phyloP scores from a whole-genome alignment of 2,797 vertebrate genomes.

The Toxotes lorentzi region DNA sequence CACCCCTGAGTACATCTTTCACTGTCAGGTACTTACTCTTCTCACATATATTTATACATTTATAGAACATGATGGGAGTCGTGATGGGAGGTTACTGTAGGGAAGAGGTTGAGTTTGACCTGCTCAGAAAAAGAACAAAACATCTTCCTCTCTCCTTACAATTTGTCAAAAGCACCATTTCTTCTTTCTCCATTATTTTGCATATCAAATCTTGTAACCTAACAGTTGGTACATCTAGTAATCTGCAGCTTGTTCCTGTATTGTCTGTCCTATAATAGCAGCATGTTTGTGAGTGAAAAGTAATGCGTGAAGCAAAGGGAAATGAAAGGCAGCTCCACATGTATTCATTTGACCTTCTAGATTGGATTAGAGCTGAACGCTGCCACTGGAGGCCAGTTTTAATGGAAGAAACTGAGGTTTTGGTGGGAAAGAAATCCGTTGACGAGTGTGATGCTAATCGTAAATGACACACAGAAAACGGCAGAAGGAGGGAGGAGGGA shows the following conservation, averaged over 20 bases:
- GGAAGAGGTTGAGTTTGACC: background rate
- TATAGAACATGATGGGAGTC: background rate
- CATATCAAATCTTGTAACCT: background rate
- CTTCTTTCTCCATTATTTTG: background rate
- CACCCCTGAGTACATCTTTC: conserved; percentile 97
- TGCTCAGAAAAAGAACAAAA: background rate
- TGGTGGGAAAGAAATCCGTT: conserved; percentile 51
- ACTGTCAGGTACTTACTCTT: conserved; percentile 91
- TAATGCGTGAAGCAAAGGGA: conserved; percentile 28
- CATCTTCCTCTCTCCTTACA: background rate
- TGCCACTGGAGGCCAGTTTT: conserved; percentile 31
- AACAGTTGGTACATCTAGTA: background rate
- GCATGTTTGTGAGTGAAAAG: conserved; percentile 18
- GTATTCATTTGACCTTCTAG: conserved; percentile 39
- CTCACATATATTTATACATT: background rate
- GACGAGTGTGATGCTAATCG: conserved; percentile 74
- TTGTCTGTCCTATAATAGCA: conserved; percentile 25
- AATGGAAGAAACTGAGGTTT: conserved; percentile 51
- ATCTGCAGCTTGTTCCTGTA: conserved; percentile 15
- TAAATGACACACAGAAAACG: conserved; percentile 69
- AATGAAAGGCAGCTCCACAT: conserved; percentile 21
- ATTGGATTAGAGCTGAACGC: conserved; percentile 55
- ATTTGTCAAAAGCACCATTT: background rate
- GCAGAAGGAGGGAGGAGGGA: conserved; percentile 45
- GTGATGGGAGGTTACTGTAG: background rate